These are phyloP conservation scores for Ptycholaimellus sp. DNA, from an alignment of 2,888 invertebrate species.

Conservation along the genomic window DNA sequence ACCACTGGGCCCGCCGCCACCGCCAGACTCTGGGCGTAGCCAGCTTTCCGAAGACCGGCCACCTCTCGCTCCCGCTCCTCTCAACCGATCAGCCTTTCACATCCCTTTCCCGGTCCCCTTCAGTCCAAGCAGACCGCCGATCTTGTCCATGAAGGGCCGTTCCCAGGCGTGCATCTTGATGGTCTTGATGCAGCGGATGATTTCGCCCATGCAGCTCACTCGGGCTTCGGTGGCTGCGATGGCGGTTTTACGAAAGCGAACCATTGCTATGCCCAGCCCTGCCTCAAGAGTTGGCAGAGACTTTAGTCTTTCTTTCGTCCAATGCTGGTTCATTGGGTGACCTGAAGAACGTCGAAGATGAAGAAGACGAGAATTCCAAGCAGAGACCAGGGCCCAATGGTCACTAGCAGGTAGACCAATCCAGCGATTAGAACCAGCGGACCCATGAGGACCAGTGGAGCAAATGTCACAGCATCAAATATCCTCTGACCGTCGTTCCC, in stretches of 20 bases:
- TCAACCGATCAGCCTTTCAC: too few species aligned
- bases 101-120: background rate
- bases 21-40: slow-evolving; percentile 38
- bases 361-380: slow-evolving; percentile 26
- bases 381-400: slow-evolving; percentile 29
- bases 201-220: slow-evolving; percentile 32
- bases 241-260: slow-evolving; percentile 17
- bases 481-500: slow-evolving; percentile 30
- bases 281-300: slow-evolving; percentile 10
- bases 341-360: slow-evolving; percentile 27
- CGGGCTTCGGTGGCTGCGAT: slow-evolving; percentile 20
- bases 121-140: slow-evolving; percentile 16
- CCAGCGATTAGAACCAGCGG: slow-evolving; percentile 28
- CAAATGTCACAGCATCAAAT: slow-evolving; percentile 28
- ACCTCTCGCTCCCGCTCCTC: slow-evolving; percentile 35
- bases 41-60: slow-evolving; percentile 33
- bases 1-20: slow-evolving; percentile 36
- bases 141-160: slow-evolving; percentile 34
- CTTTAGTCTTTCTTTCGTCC: background rate
- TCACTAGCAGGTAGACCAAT: slow-evolving; percentile 24
- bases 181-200: slow-evolving; percentile 37
- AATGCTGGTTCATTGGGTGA: slow-evolving; percentile 7
- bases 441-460: slow-evolving; percentile 27
- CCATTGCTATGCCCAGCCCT: slow-evolving; percentile 20
- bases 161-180: slow-evolving; percentile 46